Conservation (phyloP, 2,113 vertebrate genomes). For the Neopipo cinnamomea region DNA sequence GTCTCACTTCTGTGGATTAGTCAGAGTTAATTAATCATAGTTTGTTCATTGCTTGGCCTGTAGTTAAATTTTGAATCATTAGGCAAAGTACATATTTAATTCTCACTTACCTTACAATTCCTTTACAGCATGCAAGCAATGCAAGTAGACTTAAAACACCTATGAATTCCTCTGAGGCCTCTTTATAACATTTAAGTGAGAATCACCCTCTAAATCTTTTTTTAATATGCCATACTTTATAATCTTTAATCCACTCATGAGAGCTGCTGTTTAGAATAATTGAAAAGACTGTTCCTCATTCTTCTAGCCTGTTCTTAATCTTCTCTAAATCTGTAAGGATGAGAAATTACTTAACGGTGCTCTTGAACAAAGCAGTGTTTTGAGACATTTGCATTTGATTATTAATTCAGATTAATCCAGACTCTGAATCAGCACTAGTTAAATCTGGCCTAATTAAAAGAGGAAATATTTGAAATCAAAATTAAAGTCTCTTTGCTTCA, state of each 20-base stretch:
- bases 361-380: background rate
- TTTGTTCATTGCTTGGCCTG: background rate
- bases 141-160: background rate
- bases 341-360: background rate
- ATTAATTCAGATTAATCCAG: background rate
- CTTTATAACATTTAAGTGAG: background rate
- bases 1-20: background rate
- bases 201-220: background rate
- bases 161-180: background rate
- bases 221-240: background rate
- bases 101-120: background rate
- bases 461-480: background rate
- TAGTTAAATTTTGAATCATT: background rate
- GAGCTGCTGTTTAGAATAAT: background rate
- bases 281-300: background rate
- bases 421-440: background rate
- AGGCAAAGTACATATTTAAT: background rate
- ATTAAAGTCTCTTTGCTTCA: background rate
- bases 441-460: background rate
- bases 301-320: background rate
- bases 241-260: background rate
- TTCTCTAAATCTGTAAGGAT: background rate
- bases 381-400: background rate
- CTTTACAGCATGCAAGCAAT: background rate
- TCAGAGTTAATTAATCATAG: background rate